Evolutionary conservation across 2,113 vertebrate species (phyloP), one percentile per base, ranked within the genome.

Genomic region (Malurus cyaneus): DNA sequence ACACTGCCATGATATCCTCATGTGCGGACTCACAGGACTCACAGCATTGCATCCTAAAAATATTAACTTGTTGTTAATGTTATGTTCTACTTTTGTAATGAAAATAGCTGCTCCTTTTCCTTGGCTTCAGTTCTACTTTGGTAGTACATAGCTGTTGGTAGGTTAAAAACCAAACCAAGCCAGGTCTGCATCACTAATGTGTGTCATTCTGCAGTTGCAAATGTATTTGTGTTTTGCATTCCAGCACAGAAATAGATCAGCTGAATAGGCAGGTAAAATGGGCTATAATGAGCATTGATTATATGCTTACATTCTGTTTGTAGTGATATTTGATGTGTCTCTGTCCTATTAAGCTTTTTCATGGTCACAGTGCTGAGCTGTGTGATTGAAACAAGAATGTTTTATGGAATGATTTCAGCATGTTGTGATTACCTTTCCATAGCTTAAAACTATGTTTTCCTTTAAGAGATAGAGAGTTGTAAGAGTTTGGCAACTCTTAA

Each of bases 271-370:
- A 73, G 76, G 34, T 89, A 71, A 92, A 84, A 86, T 65, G 49
- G 79, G 41, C 53, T 29, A 42, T 83, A 87, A 93, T 88, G 65
- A 88, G 44, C 86, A 91, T 25, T 96, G 87, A 92, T 92, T 93
- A 61, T 53, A 34, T 57, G 44, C 79, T 94, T 86, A 31, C 65
- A 64, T 86, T 95, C 78, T 79, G 54, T 74, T 92, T 77, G 26
- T 93, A 70, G 67, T 57, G 71, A 21, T 82, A 83, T 60, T 93
- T 86, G 71, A 80, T 78, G 47, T 60, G 23, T 71, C 47, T 88
- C n/a, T 83, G 53, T 88, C 67, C 64, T 71, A 11, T 89, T 82
- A 94, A 86, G 26, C 52, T 90, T 69, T 70, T 88, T 92, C 89
- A 78, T 57, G 44, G 49, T 26, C 49, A 19, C 39, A 56, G 29